Evolutionary conservation across 2,113 vertebrate species (phyloP), one percentile per base, ranked within the genome.

Genomic region (Otolemur garnettii): DNA sequence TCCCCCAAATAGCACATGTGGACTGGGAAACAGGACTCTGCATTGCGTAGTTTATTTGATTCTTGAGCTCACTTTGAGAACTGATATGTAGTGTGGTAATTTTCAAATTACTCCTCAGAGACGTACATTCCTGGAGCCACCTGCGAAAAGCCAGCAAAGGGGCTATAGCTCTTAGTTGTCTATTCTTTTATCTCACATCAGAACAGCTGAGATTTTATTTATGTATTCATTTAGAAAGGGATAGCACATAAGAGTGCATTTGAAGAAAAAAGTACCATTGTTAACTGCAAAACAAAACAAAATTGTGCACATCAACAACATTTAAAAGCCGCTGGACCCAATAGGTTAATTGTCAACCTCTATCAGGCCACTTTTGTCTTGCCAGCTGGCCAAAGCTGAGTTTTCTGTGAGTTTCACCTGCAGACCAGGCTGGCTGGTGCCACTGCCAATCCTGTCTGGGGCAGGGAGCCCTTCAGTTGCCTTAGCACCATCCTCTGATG

Each of bases 141-240:
- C 8, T 15, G n/a, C 1, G 11, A 84, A 45, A 92, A 83, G 26
- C n/a, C 84, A 93, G 50, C 15, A 28, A 45, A 92, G 33, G 68
- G 1, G 45, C 35, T 30, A 17, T 35, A 75, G 42, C 13, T 3
- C 45, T 50, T 60, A n/a, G 9, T 60, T 78, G 35, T 72, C 33
- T 84, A 28, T 28, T 64, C 10, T 64, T 64, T 64, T 64, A 30
- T 50, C 4, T 24, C 21, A 35, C 35, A 17, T 18, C 62, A 90
- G 17, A 30, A 80, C 26, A 84, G n/a, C 14, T 60, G n/a, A 85
- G 35, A 12, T 90, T 96, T 94, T 64, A 60, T 74, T 88, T 91
- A 45, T 35, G 10, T 59, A 85, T 62, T 80, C 30, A 79, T 45
- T 80, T 85, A 69, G 68, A 69, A 81, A 78, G 5, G 26, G 13